These are phyloP conservation scores for Sepioteuthis lessoniana DNA, from an alignment of 2,888 invertebrate species.

Conservation along the genomic window DNA sequence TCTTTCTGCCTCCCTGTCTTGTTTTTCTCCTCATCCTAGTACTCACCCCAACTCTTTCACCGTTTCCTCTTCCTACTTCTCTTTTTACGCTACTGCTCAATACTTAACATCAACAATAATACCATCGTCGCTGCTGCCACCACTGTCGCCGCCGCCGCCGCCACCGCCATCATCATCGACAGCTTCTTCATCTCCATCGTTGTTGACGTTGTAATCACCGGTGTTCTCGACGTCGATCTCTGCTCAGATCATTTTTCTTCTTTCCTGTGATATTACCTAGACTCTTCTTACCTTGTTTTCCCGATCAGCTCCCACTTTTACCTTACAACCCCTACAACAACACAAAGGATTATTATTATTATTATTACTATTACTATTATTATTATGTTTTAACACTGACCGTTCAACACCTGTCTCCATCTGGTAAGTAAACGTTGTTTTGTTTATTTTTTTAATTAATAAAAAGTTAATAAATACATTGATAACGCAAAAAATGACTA, in stretches of 20 bases:
- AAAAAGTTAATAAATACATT: background rate
- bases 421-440: background rate
- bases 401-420: background rate
- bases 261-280: background rate
- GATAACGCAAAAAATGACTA: background rate
- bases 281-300: background rate
- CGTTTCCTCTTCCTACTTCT: background rate
- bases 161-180: background rate
- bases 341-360: background rate
- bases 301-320: background rate
- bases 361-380: background rate
- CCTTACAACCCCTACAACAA: no score
- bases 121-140: background rate
- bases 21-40: background rate
- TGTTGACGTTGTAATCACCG: background rate
- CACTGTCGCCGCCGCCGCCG: background rate
- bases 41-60: background rate
- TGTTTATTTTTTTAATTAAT: background rate
- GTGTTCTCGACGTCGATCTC: background rate
- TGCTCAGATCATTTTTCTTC: no score
- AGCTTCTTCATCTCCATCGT: background rate
- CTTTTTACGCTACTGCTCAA: slow-evolving; percentile 16
- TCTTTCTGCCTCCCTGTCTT: no score
- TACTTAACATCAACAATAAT: background rate
- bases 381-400: background rate